Conservation (phyloP, 2,888 invertebrate genomes). For the Choreutis nemorana region DNA sequence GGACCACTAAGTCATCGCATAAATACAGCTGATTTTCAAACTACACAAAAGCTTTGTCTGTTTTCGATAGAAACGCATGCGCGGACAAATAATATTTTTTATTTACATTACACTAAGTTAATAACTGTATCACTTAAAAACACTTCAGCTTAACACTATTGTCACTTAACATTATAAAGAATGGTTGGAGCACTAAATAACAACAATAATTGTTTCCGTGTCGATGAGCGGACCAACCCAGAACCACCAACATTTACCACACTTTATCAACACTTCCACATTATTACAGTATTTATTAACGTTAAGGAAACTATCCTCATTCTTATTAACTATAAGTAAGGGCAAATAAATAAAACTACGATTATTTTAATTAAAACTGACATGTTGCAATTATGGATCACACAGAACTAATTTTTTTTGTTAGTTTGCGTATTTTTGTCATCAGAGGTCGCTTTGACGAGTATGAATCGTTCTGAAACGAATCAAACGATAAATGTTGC, state of each 20-base stretch:
- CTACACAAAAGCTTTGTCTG: conserved; percentile 70
- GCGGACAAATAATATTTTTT: conserved; percentile 60
- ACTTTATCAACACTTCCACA: conserved; percentile 16
- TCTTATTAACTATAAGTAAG: conserved; percentile 24
- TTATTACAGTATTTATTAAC: conserved; percentile 22
- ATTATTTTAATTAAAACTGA: conserved; percentile 33
- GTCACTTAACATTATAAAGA: conserved; percentile 22
- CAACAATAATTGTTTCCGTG: conserved; percentile 30
- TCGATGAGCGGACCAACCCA: conserved; percentile 16
- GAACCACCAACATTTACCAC: conserved; percentile 15
- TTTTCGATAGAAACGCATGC: conserved; percentile 65
- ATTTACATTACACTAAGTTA: conserved; percentile 58
- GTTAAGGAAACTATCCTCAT: conserved; percentile 25
- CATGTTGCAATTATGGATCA: conserved; percentile 54
- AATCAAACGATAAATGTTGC: too few relatives aligned
- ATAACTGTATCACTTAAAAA: conserved; percentile 17
- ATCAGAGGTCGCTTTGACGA: too few relatives aligned
- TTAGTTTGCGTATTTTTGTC: too few relatives aligned
- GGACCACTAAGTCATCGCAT: conserved; percentile 64
- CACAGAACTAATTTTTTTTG: too few relatives aligned
- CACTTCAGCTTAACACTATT: conserved; percentile 23
- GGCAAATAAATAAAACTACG: conserved; percentile 28
- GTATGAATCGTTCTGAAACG: too few relatives aligned
- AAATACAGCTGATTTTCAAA: conserved; percentile 67
- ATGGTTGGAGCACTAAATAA: conserved; percentile 42